These are phyloP conservation scores for Antrozous pallidus DNA, from an alignment of 2,797 vertebrate species.

Conservation along the genomic window DNA sequence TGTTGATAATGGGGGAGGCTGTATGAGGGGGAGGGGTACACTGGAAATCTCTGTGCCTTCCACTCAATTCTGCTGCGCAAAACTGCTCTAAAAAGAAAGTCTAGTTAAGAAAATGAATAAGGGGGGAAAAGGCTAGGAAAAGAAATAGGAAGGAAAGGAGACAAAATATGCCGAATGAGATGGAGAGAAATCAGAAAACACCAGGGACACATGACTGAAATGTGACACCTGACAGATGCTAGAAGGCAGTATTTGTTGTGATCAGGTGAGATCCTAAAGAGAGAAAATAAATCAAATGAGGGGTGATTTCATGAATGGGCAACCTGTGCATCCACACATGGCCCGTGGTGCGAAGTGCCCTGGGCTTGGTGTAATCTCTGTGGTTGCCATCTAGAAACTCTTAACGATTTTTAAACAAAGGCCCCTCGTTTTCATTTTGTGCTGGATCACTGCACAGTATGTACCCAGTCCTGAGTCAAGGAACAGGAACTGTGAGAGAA, in stretches of 20 bases:
- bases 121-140: background rate
- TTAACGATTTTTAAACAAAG: constrained; percentile 30
- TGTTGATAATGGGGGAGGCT: background rate
- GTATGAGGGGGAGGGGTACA: rapidly evolving
- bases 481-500: background rate
- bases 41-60: background rate
- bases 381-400: background rate
- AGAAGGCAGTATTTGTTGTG: background rate
- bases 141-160: background rate
- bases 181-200: constrained; percentile 12
- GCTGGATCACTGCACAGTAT: background rate
- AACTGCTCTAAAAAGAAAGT: background rate
- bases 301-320: background rate
- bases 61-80: background rate
- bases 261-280: background rate
- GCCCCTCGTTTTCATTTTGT: background rate
- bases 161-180: background rate
- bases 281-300: background rate
- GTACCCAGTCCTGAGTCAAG: background rate
- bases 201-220: background rate
- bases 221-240: background rate
- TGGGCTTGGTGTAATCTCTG: background rate
- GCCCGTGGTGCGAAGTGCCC: background rate
- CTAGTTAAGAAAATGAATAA: background rate
- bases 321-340: background rate